Evolutionary conservation across 2,888 invertebrate genomes (phyloP), one percentile per base, ranked within the genome.

Genomic region (Bellardia bayeri): DNA sequence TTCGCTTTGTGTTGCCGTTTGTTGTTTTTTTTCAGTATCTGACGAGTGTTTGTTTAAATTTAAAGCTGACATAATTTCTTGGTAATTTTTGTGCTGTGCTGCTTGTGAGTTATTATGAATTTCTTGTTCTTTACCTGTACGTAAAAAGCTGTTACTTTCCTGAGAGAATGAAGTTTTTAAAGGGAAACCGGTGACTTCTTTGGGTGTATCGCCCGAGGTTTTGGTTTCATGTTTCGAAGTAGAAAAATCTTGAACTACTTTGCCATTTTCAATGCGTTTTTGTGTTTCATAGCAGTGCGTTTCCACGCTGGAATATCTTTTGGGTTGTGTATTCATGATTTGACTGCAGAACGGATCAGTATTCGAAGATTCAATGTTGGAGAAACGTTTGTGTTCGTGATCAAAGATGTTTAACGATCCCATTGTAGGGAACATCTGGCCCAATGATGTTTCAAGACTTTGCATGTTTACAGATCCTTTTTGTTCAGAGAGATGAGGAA

Each of bases 231-330:
- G 90, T 7, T 89, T 91, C 64, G 92, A 90, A 81, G 92, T 91
- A 80, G 90, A 90, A 45, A 90, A 89, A 33, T 94, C 94, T 63
- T 91, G 93, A 14, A 94, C 86, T 0, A 94, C 91, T 81, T 92
- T 90, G 6, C 94, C 94, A 76, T 94, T 94, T 89, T 94, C 93
- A n/a, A 91, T 89, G 40, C 92, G 91, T 86, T 93, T 93, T 81
- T 91, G 89, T 5, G 92, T 90, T 87, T 93, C 92, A 49, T 88
- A 92, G 2, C 91, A 89, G 42, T 91, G 91, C 2, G 93, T 93
- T 89, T 94, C 94, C 16, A 94, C 91, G 87, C 93, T 93, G 33
- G 94, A 93, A 86, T 92, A 94, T 3, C 93, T 91, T 64, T 93
- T 94, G 14, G 91, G 91, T 13, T 91, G 90, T 2, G 88, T 88